Evolutionary conservation across 2,113 vertebrate species (phyloP).

Genomic region (Otis tarda): DNA sequence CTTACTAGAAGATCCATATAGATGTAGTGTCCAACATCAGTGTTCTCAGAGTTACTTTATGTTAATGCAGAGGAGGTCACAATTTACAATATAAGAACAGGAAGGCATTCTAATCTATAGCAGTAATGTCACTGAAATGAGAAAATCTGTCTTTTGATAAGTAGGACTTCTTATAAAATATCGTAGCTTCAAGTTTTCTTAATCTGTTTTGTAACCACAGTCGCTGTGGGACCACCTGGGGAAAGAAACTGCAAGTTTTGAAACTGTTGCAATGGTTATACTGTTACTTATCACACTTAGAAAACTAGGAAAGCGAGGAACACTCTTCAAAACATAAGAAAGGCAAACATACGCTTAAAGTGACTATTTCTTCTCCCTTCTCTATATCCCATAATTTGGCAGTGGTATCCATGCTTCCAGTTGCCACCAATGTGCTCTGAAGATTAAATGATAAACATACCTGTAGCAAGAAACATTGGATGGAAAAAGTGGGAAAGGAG

Average conservation of each 20-base stretch:
- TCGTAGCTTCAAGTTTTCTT: not conserved
- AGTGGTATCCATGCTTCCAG: constrained; percentile 92
- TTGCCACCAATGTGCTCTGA: constrained; percentile 92
- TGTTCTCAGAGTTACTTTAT: not conserved
- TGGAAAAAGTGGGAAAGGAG: not conserved
- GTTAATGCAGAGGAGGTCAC: not conserved
- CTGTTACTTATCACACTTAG: not conserved
- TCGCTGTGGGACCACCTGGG: not conserved
- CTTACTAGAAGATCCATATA: not conserved
- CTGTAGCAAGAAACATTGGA: constrained; percentile 66
- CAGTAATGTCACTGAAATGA: not conserved
- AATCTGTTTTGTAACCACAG: not conserved
- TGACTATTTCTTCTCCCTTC: constrained; percentile 85
- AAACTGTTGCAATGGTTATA: not conserved
- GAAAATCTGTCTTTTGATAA: not conserved
- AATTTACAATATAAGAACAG: not conserved
- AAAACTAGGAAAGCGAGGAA: not conserved
- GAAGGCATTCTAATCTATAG: not conserved
- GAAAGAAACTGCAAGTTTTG: not conserved
- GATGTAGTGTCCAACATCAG: not conserved
- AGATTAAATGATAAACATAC: constrained; percentile 94
- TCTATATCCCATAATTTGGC: constrained; percentile 90
- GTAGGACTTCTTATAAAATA: not conserved
- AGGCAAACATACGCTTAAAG: constrained; percentile 77
- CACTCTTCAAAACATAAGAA: not conserved